These are phyloP conservation scores for Melanerpes aurifrons DNA, from an alignment of 2,113 vertebrate species.

Conservation along the genomic window DNA sequence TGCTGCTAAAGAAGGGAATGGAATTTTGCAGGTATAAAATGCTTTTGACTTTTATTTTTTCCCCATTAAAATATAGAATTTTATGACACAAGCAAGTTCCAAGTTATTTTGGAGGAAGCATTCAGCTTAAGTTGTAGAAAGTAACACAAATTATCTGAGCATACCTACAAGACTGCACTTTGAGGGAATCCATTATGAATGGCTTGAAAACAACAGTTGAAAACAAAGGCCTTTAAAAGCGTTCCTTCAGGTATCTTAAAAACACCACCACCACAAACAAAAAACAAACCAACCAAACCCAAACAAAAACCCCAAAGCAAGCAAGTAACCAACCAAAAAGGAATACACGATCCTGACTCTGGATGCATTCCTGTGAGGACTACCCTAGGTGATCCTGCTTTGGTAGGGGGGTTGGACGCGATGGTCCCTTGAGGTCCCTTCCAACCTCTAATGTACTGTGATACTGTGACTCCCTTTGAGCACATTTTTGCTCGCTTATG, in stretches of 20 bases:
- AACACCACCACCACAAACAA: too few relatives aligned
- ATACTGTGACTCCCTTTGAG: too few relatives aligned
- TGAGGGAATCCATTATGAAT: neutral
- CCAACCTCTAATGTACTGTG: too few relatives aligned
- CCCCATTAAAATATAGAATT: neutral
- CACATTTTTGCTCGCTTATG: neutral
- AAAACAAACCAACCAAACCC: too few relatives aligned
- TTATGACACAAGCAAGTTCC: fast-evolving
- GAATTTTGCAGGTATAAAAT: neutral
- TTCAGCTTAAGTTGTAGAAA: neutral
- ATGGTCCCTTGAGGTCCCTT: too few relatives aligned
- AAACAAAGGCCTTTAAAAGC: neutral
- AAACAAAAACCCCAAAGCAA: too few relatives aligned
- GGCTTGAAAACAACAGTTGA: neutral
- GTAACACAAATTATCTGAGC: neutral
- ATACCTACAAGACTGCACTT: neutral
- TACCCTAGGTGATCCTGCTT: too few relatives aligned
- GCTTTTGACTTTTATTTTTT: neutral
- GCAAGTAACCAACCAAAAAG: too few relatives aligned
- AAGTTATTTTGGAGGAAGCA: neutral
- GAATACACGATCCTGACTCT: fast-evolving
- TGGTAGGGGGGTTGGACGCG: too few relatives aligned
- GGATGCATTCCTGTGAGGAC: too few relatives aligned
- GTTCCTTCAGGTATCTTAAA: neutral
- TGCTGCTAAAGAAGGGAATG: neutral